phyloP scores from a whole-genome alignment of 2,113 vertebrate species.

The Raja brachyura region DNA sequence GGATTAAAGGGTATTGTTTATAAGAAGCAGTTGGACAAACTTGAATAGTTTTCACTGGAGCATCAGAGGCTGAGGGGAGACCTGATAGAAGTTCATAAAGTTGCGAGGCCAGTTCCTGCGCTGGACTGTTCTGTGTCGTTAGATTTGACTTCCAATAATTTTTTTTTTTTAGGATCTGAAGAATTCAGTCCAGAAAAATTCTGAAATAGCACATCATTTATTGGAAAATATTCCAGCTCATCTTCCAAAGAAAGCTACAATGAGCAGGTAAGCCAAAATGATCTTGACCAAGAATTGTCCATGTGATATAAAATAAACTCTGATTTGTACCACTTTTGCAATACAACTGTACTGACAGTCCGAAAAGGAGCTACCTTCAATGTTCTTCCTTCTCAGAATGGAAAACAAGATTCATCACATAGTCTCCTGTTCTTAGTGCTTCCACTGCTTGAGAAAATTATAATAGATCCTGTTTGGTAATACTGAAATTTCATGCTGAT shows the following conservation, averaged over 20 bases:
- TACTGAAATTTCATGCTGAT: not conserved
- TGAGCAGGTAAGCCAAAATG: conserved; percentile 46
- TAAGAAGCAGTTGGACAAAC: no score
- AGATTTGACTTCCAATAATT: not conserved
- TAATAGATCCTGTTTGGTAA: not conserved
- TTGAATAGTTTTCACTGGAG: no score
- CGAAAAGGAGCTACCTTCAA: not conserved
- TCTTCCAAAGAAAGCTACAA: conserved; percentile 42
- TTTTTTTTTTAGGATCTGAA: conserved; percentile 50
- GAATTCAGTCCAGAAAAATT: conserved; percentile 44
- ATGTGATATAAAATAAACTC: not conserved
- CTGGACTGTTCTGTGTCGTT: not conserved
- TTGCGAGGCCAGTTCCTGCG: no score
- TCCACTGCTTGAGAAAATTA: not conserved
- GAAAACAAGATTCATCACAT: not conserved
- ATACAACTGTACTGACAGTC: not conserved
- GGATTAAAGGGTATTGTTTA: no score
- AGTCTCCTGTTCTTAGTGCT: not conserved
- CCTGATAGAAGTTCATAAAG: no score
- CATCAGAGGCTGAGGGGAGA: no score
- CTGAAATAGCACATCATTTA: conserved; percentile 47
- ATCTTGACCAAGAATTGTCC: not conserved
- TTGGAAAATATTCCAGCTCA: conserved; percentile 49
- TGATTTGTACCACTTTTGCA: not conserved
- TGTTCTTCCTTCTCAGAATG: not conserved